Evolutionary conservation across 2,888 invertebrate genomes (phyloP), one percentile per base, ranked within the genome.

Genomic region (Falcaria lacertinaria): DNA sequence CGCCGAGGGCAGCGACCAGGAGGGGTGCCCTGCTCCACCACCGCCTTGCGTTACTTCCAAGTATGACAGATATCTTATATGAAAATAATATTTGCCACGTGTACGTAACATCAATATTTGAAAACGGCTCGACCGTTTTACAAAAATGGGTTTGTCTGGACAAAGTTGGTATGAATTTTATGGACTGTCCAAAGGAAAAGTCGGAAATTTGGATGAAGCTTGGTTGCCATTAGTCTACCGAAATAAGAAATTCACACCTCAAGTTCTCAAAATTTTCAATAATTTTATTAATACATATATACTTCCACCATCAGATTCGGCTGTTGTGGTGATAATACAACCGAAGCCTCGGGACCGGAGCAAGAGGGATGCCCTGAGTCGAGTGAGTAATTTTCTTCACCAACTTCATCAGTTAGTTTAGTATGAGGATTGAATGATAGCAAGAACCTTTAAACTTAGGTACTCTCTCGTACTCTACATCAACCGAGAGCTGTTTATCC

Each of bases 11-110:
- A 95, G 96, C 58, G 92, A 95, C 54, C 91, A 92, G 52, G 95
- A 96, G 70, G 98, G 96, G 11, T 99, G 98, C 70, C 94, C 94
- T 11, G 91, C 92, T 7, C 92, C 92, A 1, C 82, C 88, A n/a
- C 84, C 89, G 0, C 73, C 87, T 34, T 93, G 93, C 72, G 74
- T 80, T 38, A 76, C 86, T 47, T 90, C 93, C 4, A 80, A 90
- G 91, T 92, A 72, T 55, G 73, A 11, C 22, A 11, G 19, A 19
- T 44, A 19, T 8, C 16, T 28, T 34, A 25, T 3, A 38, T 13
- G 14, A 14, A 8, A 19, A 17, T 14, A 11, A 0, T n/a, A 32
- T 15, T 6, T 39, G 85, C 1, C 15, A 1, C 4, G 4, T 19
- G 6, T 19, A 6, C 19, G n/a, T n/a, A n/a, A n/a, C n/a, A n/a